Conservation (phyloP, 2,113 vertebrate genomes). For the Patagioenas fasciata region DNA sequence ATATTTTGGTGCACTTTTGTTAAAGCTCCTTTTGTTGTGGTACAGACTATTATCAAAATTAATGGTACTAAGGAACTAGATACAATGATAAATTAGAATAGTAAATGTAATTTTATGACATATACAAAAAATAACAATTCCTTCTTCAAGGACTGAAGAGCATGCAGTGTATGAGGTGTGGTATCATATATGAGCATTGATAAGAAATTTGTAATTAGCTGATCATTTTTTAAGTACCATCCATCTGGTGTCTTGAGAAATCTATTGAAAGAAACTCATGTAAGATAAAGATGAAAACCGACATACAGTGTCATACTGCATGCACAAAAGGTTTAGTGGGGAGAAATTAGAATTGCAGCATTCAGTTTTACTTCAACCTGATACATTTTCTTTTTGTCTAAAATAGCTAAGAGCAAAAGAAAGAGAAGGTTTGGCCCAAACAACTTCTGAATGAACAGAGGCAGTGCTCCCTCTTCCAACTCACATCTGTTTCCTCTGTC, state of each 20-base stretch:
- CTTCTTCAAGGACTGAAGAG: background rate
- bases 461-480: background rate
- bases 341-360: background rate
- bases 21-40: background rate
- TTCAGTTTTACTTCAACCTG: background rate
- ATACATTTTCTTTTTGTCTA: background rate
- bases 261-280: background rate
- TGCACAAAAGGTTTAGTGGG: background rate
- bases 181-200: background rate
- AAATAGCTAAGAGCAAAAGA: background rate
- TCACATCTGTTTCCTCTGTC: background rate
- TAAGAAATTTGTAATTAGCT: background rate
- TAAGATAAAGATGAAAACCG: background rate
- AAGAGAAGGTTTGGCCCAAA: background rate
- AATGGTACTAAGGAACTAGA: background rate
- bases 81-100: background rate
- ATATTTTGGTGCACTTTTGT: background rate
- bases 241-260: background rate
- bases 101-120: background rate
- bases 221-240: background rate
- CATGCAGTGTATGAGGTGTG: background rate
- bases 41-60: background rate
- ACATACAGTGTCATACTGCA: background rate
- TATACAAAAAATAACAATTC: background rate
- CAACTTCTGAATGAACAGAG: background rate